Evolutionary conservation across 1,140 invertebrate species (phyloP), one percentile per base, ranked within the genome.

Genomic region (Sipha flava): DNA sequence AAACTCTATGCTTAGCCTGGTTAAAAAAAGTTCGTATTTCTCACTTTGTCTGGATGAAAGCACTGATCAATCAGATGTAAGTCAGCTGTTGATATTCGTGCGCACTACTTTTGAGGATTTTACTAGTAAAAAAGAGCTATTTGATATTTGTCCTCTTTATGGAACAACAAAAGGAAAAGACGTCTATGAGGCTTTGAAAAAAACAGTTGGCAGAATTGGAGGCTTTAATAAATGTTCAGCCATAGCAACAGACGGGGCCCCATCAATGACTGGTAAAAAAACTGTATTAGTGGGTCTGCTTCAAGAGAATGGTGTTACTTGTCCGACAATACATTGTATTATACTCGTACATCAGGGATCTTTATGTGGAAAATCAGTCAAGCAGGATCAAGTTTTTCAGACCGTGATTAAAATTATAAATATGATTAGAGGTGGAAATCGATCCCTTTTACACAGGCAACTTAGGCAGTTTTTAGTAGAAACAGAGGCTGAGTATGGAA

Each of bases 21-120:
- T 81, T 79, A 81, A 80, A 80, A 79, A 82, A 82, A 73, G 81
- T 70, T 49, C 43, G 59, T 81, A 81, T 68, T 82, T 80, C 40
- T 81, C 82, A 37, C 49, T 82, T 49, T 81, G 77, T 80, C 75
- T 82, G 77, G 80, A 82, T 81, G 72, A 82, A 81, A 82, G 79
- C 70, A 82, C 80, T 54, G 80, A 82, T 80, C 72, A 70, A 59
- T 52, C 80, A 80, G 80, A 82, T 81, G 64, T 82, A 29, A 82
- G 81, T 79, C 73, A 81, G 57, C 79, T 82, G 14, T 80, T 82
- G 59, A 82, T 79, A 79, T 82, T 82, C 82, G 64, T 82, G 12
- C 80, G 79, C 31, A 79, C 40, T 75, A 83, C 68, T 59, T 72
- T 59, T 77, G 64, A 82, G 49, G 82, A 82, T 82, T 82, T 82